phyloP scores from a whole-genome alignment of 2,113 vertebrate genomes.

The Calidris pygmaea region DNA sequence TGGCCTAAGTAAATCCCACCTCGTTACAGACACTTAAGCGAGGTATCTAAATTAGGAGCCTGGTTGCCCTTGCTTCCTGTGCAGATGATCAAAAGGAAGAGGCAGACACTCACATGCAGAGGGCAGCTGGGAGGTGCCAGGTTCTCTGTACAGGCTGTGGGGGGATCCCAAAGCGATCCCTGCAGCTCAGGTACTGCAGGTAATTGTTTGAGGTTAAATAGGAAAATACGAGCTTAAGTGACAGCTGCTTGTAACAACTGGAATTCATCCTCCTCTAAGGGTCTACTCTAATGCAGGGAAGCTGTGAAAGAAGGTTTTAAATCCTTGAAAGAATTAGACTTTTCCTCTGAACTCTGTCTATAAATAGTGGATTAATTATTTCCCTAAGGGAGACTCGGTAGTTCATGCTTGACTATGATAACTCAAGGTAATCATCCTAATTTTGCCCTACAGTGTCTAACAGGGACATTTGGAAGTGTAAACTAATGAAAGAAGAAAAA shows the following conservation, averaged over 20 bases:
- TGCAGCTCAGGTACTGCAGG: background rate
- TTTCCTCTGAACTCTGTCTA: background rate
- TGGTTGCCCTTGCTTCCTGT: background rate
- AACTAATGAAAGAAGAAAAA: background rate
- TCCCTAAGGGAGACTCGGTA: background rate
- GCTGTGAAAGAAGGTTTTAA: background rate
- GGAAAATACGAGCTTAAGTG: background rate
- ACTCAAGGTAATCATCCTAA: background rate
- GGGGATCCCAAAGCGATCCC: background rate
- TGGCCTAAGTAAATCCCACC: background rate
- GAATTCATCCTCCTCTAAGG: background rate
- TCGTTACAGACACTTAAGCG: background rate
- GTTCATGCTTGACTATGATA: background rate
- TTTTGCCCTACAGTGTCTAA: background rate
- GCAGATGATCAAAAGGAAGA: background rate
- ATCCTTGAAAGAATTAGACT: background rate
- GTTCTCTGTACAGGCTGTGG: background rate
- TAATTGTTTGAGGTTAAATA: background rate
- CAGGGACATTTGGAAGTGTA: background rate
- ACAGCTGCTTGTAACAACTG: background rate
- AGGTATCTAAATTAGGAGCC: background rate
- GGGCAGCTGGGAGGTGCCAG: background rate
- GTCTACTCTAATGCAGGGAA: background rate
- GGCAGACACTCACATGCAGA: fast-evolving
- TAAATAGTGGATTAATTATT: background rate